Conservation (phyloP, 1,140 invertebrate genomes). For the Drosophila auraria region DNA sequence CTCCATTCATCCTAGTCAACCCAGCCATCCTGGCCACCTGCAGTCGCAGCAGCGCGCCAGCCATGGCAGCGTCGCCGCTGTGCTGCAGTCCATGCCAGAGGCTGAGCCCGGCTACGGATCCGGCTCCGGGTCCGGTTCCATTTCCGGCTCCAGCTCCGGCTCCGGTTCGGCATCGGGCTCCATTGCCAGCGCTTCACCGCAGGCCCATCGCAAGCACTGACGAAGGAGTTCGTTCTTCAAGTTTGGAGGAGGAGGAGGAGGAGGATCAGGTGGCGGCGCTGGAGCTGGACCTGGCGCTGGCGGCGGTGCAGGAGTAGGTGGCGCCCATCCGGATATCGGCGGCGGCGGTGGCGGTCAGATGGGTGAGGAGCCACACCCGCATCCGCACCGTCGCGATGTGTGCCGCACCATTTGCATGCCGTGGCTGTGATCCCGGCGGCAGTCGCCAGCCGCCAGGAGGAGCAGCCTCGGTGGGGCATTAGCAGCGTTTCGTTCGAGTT, state of each 20-base stretch:
- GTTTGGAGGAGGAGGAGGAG: constrained; percentile 52
- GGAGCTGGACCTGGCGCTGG: constrained; percentile 14
- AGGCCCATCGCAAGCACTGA: constrained; percentile 81
- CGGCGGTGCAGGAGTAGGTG: constrained; percentile 29
- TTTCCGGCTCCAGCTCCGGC: constrained; percentile 41
- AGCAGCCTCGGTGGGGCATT: constrained; percentile 3
- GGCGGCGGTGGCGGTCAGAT: constrained; percentile 66
- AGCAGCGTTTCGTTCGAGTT: constrained; percentile 4
- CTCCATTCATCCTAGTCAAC: constrained; percentile 16
- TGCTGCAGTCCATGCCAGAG: constrained; percentile 69
- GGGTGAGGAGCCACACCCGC: constrained; percentile 72
- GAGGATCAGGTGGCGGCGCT: constrained; percentile 1
- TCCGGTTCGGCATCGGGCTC: constrained; percentile 39
- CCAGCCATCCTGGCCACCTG: constrained; percentile 9
- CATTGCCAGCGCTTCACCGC: constrained; percentile 67
- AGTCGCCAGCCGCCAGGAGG: neutral
- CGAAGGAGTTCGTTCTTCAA: constrained; percentile 85
- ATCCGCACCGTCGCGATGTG: constrained; percentile 68
- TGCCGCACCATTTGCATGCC: constrained; percentile 83
- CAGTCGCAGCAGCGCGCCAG: constrained; percentile 74
- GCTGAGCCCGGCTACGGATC: constrained; percentile 35
- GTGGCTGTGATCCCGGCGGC: constrained; percentile 62
- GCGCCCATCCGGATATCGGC: constrained; percentile 21
- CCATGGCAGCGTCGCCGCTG: constrained; percentile 71
- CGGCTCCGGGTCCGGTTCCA: constrained; percentile 39